These are phyloP conservation scores for Poeciliopsis retropinna DNA, from an alignment of 2,113 vertebrate genomes.

Conservation along the genomic window DNA sequence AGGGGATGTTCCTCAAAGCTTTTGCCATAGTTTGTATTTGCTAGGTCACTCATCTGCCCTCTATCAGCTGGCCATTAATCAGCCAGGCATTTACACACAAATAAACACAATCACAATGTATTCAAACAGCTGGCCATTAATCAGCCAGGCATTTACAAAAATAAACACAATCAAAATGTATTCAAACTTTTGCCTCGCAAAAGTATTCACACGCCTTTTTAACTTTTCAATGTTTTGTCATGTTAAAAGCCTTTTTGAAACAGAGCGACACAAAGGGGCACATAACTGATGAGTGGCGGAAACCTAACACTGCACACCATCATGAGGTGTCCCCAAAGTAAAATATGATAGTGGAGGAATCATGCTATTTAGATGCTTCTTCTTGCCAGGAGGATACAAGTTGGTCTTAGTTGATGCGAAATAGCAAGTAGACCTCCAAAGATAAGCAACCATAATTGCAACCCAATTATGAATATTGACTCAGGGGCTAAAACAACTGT, in stretches of 20 bases:
- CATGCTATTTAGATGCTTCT: not conserved
- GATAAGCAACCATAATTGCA: too few relatives aligned
- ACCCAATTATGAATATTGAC: too few relatives aligned
- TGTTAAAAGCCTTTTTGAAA: not conserved
- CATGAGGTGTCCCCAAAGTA: not conserved
- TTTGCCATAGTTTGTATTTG: not conserved
- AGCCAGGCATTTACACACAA: not conserved
- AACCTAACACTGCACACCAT: not conserved
- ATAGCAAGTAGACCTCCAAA: too few relatives aligned
- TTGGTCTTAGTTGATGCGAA: not conserved
- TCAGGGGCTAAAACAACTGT: too few relatives aligned
- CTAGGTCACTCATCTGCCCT: not conserved
- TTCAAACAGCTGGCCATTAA: not conserved
- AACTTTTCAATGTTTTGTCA: not conserved
- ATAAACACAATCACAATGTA: not conserved
- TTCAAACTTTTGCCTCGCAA: not conserved
- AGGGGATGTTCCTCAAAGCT: not conserved
- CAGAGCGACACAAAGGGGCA: not conserved
- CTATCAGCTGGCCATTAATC: not conserved
- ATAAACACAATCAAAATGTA: not conserved
- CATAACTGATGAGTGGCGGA: not conserved
- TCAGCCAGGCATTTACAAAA: not conserved
- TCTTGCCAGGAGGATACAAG: not conserved
- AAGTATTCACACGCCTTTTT: not conserved
- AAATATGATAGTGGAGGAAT: not conserved